Evolutionary conservation across 2,888 invertebrate genomes (phyloP).

Genomic region (Iphiclides podalirius): DNA sequence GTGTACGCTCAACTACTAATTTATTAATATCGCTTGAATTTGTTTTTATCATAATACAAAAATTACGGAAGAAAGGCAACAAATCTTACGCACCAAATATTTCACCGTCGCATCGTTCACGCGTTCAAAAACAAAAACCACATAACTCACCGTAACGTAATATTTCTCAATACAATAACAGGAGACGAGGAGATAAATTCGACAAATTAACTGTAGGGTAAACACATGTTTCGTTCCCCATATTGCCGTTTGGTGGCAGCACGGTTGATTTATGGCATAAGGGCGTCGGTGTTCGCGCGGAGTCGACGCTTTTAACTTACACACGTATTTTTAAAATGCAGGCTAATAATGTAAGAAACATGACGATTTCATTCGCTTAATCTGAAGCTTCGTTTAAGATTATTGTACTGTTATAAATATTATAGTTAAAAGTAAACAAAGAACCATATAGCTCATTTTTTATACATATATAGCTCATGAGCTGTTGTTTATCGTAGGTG

Average conservation of each 20-base stretch:
- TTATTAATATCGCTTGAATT: too few species aligned
- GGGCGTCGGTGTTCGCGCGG: conserved; percentile 47
- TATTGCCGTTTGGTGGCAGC: conserved; percentile 74
- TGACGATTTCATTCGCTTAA: too few species aligned
- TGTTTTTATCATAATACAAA: too few species aligned
- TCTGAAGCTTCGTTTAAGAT: too few species aligned
- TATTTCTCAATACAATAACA: conserved; percentile 71
- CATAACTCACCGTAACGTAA: conserved; percentile 49
- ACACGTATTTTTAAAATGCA: conserved; percentile 32
- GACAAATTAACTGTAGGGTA: conserved; percentile 78
- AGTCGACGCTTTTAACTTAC: conserved; percentile 46
- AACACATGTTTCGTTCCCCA: conserved; percentile 77
- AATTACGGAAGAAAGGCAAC: too few species aligned
- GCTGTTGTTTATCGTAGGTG: too few species aligned
- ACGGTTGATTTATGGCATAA: conserved; percentile 70
- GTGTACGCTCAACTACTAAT: too few species aligned
- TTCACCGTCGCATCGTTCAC: conserved; percentile 3
- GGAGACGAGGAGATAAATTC: conserved; percentile 74
- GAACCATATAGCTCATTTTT: too few species aligned
- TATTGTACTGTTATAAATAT: too few species aligned
- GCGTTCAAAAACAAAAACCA: conserved; percentile 33
- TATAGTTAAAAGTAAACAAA: too few species aligned
- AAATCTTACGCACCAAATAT: too few species aligned
- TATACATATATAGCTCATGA: too few species aligned
- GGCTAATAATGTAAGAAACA: neutral